These are phyloP conservation scores for Tauraco erythrolophus DNA, from an alignment of 2,113 vertebrate genomes.

Conservation along the genomic window DNA sequence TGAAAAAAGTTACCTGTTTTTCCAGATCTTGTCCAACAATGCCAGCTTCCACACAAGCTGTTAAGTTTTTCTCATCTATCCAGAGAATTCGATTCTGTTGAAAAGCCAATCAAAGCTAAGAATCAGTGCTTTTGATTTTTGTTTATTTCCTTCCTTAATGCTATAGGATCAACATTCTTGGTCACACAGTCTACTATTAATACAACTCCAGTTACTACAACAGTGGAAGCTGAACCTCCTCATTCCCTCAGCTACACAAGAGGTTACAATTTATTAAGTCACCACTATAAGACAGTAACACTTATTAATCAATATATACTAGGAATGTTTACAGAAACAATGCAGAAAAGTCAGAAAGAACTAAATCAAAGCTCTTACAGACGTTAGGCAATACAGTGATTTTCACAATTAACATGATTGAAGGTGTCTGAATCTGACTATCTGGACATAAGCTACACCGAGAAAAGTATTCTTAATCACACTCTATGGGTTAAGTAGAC, in stretches of 20 bases:
- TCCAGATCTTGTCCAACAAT: slow-evolving; percentile 97
- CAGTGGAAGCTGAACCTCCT: background rate
- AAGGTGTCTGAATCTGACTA: background rate
- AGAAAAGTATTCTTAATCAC: background rate
- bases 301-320: background rate
- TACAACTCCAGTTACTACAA: background rate
- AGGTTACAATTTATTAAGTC: background rate
- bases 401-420: background rate
- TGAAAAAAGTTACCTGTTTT: slow-evolving; percentile 87
- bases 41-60: slow-evolving; percentile 92
- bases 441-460: background rate
- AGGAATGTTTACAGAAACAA: background rate
- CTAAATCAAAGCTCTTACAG: background rate
- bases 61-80: slow-evolving; percentile 98
- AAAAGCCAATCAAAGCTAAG: background rate
- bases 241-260: background rate
- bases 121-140: background rate
- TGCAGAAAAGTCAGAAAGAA: background rate
- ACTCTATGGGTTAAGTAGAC: background rate
- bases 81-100: slow-evolving; percentile 94
- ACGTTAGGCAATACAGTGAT: background rate
- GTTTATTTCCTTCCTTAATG: background rate
- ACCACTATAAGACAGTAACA: background rate
- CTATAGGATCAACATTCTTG: background rate
- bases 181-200: background rate